A percentile compares a stretch with the other conserved stretches of the same genome.
phyloP scores from a whole-genome alignment of 2,888 invertebrate species.

The Aphidius colemani region DNA sequence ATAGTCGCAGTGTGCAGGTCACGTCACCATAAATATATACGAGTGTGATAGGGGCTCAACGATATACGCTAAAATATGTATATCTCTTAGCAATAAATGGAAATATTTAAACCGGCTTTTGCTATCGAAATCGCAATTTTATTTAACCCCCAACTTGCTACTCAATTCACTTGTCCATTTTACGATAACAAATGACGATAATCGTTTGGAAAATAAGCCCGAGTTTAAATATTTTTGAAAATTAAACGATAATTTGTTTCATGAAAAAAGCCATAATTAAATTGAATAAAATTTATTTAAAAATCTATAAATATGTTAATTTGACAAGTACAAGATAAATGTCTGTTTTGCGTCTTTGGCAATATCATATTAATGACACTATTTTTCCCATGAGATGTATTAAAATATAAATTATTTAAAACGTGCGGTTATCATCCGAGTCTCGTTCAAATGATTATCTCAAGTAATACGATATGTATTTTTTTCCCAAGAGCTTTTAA shows the following conservation, averaged over 20 bases:
- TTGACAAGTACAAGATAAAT: no score
- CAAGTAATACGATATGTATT: constrained; percentile 55
- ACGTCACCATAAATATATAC: constrained; percentile 32
- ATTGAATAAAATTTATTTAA: no score
- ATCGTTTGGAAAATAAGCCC: constrained; percentile 28
- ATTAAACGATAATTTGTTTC: constrained; percentile 13
- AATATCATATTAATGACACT: constrained; percentile 51
- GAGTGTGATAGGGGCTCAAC: constrained; percentile 22
- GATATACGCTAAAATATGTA: constrained; percentile 28
- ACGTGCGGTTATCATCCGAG: constrained; percentile 48
- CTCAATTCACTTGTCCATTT: constrained; percentile 20
- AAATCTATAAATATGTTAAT: no score
- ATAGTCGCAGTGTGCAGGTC: constrained; percentile 49
- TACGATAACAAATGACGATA: constrained; percentile 16
- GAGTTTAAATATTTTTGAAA: neutral
- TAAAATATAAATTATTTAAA: neutral
- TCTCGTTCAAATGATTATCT: constrained; percentile 56
- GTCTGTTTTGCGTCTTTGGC: no score
- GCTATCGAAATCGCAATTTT: constrained; percentile 32
- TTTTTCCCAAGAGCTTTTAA: constrained; percentile 17
- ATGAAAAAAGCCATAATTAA: neutral
- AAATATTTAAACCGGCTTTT: constrained; percentile 23
- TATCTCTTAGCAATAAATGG: constrained; percentile 34
- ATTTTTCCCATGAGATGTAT: constrained; percentile 43
- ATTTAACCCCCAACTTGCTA: constrained; percentile 37